Evolutionary conservation across 2,797 vertebrate genomes (phyloP), one percentile per base, ranked within the genome.

Genomic region (Helarctos malayanus): DNA sequence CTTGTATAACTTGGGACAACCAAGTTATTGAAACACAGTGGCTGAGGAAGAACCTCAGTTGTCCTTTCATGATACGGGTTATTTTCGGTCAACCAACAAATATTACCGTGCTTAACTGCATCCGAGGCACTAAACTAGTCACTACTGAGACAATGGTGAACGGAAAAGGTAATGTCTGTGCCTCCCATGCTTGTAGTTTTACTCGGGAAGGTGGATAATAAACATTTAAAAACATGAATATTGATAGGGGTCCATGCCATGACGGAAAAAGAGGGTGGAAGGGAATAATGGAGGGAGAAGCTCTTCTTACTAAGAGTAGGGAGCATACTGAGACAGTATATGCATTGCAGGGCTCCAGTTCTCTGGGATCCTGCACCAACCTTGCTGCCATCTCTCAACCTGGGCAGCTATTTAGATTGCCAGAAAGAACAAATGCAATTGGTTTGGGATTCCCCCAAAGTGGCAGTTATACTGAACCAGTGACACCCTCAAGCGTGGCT

Each of bases 261-360:
- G 19, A 63, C 83, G 14, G 21, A 93, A 15, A 29, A 2, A 81
- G 54, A 19, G 15, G 1, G 0, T 35, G 54, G 13, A 3, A 4
- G 23, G 38, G 32, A 27, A 35, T 23, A 4, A n/a, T 3, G 7
- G n/a, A 73, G 13, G 27, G 29, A 49, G 71, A 32, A 29, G 4
- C 2, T 25, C 2, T 52, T 32, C 4, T 32, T 10, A 16, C 29
- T 29, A 5, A 41, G n/a, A 79, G 59, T 13, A 6, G 21, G 27
- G 3, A 27, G 23, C 10, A 4, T 21, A 1, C 54, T 23, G 14
- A 80, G 32, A 49, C 27, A 8, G 27, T 10, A 7, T 52, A 21
- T 0, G 0, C 10, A 2, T 35, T 12, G 11, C 0, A 32, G 9
- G 41, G 7, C 9, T 41, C 10, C 5, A 52, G 84, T 59, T 49